Evolutionary conservation across 1,140 invertebrate genomes (phyloP), one percentile per base, ranked within the genome.

Genomic region (Micrasema longulum): DNA sequence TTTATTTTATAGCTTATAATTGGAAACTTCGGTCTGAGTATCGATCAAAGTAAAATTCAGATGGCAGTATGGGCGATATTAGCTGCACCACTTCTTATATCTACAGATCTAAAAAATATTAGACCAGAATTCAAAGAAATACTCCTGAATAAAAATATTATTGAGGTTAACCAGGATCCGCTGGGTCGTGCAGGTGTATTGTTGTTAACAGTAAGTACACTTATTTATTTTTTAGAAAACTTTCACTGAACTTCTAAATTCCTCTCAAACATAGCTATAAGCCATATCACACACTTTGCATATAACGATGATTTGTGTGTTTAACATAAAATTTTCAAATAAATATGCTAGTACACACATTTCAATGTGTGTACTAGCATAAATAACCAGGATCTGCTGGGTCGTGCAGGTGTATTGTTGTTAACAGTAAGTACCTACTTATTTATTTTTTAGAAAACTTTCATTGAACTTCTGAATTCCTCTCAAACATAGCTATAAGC

Each of bases 31-130:
- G 94, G 93, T 1, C 79, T 97, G 14, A 94, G 91, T 73, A 88
- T 88, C 69, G 91, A 93, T 66, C 93, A 96, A 84, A 88, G 91
- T 72, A 89, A 91, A 82, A 82, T 89, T 1, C 95, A 97, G 85
- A 93, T 97, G 91, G 91, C 93, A 1, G 84, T 96, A 72, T 96
- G 95, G 95, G 88, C 92, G 1, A 90, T 96, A 63, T 86, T 95
- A 82, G 92, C 93, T 1, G 91, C 94, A 0, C 95, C 95, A 4
- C 80, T 96, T 0, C 87, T 96, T n/a, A 94, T 96, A 90, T 95
- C 93, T 11, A 89, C 89, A 45, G 93, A 96, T 83, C 86, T 96
- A 60, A 79, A 88, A 38, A 87, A 81, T 5, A 89, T 96, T 5
- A 82, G 83, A 41, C 86, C 88, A 0, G 86, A 90, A 77, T 90